Base-by-base conservation (phyloP, 2,888 invertebrate species). In the Paralinhomoeus sp. region DNA sequence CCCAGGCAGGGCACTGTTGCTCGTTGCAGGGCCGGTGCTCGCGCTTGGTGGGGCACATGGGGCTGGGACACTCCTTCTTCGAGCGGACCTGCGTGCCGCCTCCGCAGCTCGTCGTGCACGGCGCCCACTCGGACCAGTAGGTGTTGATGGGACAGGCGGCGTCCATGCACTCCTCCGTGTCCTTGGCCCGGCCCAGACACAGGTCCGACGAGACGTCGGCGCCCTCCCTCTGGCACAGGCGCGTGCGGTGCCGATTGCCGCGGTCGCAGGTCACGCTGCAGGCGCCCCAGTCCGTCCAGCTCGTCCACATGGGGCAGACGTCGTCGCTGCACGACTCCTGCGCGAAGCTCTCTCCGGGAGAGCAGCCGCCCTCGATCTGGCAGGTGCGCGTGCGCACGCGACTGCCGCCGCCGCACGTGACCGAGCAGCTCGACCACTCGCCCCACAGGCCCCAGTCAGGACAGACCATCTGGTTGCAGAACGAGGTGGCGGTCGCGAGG, bases 361-460 rank as follows among this genome's bases (percentile, higher is more conserved):
- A 45, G 31, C 46, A 43, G 17, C 36, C 40, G 15, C 27, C 27
- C 17, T 24, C 13, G 2, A 45, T 21, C 5, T 45, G 42, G 35
- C 45, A 47, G 20, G 45, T 18, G 2, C 45, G 24, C 5, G 36
- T 47, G 2, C 43, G 31, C 18, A 35, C 43, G 15, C 45, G 27
- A 13, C 24, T 15, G 2, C 47, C 47, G 20, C 43, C 41, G 2
- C 40, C 43, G 34, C 47, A 47, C 20, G 37, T 33, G 1, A 33
- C 47, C 7, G 37, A 40, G 41, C 48, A 48, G n/a, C 21, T 36
- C 24, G 41, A 31, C 47, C 48, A 48, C 3, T 36, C 34, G 27
- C 33, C 37, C 48, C 48, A 48, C n/a, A n/a, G 31, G 18, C 48
- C 47, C 48, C 48, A 48, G 43, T 48, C 47, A 7, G 47, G 47